Evolutionary conservation across 2,113 vertebrate species (phyloP).

Genomic region (Mellivora capensis): DNA sequence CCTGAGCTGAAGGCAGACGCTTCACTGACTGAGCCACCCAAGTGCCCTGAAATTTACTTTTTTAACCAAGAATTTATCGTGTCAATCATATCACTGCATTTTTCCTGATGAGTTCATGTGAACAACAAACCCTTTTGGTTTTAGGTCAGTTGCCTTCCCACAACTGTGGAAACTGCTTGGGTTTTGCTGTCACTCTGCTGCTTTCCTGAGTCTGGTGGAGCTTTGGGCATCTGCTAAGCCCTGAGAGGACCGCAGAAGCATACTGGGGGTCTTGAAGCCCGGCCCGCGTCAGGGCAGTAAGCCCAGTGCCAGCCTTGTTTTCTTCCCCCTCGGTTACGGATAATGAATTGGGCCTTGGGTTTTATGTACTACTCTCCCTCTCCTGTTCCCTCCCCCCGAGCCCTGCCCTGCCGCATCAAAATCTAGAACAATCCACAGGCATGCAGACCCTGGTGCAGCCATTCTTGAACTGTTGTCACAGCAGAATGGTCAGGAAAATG

Average conservation of each 20-base stretch:
- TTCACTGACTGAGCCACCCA: too few species aligned
- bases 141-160: background rate
- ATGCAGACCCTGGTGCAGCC: fast-evolving
- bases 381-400: too few species aligned
- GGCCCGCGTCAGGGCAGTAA: background rate
- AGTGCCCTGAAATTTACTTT: background rate
- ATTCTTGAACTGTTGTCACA: background rate
- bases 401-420: background rate
- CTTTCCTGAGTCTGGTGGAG: background rate
- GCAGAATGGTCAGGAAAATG: background rate
- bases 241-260: background rate
- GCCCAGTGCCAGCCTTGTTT: fast-evolving
- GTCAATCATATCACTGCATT: background rate
- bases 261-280: background rate
- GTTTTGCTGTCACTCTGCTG: fast-evolving
- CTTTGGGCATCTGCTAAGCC: too few species aligned
- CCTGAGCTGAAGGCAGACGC: too few species aligned
- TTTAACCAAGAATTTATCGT: background rate
- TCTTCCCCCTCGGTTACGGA: background rate
- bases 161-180: background rate
- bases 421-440: background rate
- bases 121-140: background rate
- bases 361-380: background rate
- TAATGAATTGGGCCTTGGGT: background rate
- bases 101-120: background rate